Percentiles rank a stretch among this genome's conserved stretches.
These are phyloP conservation scores for Oreochromis spilurus DNA, from an alignment of 2,113 vertebrate genomes.

Conservation along the genomic window DNA sequence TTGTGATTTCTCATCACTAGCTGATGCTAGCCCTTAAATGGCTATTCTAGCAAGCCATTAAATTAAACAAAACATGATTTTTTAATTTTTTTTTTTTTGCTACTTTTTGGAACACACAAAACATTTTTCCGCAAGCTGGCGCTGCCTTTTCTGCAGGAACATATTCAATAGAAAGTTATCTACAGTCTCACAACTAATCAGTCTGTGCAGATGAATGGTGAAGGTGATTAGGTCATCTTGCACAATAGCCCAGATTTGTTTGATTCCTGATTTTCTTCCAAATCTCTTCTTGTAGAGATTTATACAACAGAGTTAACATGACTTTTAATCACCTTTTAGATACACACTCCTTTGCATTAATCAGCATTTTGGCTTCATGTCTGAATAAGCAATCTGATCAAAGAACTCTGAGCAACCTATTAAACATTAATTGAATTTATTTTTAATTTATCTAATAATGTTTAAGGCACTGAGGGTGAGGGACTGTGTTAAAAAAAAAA, in stretches of 20 bases:
- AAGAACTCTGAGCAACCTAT: background rate
- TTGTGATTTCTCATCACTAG: background rate
- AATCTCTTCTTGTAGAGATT: background rate
- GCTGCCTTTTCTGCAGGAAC: background rate
- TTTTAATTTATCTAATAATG: background rate
- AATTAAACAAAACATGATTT: background rate
- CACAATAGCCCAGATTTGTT: background rate
- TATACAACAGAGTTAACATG: background rate
- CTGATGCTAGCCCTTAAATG: background rate
- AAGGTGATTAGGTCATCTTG: background rate
- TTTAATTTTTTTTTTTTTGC: background rate
- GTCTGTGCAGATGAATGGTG: background rate
- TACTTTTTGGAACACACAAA: background rate
- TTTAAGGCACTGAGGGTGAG: background rate
- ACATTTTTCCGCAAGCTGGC: background rate
- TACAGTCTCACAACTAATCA: background rate
- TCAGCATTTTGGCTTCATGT: background rate
- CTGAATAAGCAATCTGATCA: background rate
- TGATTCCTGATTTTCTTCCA: background rate
- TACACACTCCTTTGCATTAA: background rate
- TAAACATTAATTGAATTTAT: background rate
- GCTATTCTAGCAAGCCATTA: background rate
- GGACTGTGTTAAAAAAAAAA: background rate
- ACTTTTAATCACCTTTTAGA: background rate
- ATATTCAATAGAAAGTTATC: background rate